Conservation (phyloP, 2,797 vertebrate species). For the Sebastes taczanowskii region DNA sequence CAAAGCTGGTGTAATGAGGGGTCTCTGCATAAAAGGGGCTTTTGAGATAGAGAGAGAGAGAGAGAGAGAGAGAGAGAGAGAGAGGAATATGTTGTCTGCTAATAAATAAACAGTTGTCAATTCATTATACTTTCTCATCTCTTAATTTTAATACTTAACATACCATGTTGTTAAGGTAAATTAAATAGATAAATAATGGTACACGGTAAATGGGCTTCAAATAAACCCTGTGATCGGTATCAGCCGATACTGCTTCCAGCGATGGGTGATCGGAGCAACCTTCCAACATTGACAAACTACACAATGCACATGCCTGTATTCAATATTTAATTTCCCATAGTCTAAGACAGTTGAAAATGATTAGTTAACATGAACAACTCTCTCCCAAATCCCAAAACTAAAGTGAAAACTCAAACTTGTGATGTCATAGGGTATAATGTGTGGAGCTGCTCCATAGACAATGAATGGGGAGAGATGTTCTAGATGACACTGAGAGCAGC, state of each 20-base stretch:
- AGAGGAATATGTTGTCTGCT: background rate
- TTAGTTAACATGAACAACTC: too few species aligned
- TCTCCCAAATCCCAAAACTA: too few species aligned
- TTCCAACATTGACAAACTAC: background rate
- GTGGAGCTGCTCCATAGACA: too few species aligned
- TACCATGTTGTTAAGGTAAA: background rate
- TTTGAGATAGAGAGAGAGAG: background rate
- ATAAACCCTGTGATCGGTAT: background rate
- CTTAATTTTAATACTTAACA: too few species aligned
- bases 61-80: too few species aligned
- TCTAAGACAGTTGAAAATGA: too few species aligned
- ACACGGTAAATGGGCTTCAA: background rate
- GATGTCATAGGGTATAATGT: too few species aligned
- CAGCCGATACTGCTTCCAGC: background rate
- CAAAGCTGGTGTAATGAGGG: background rate
- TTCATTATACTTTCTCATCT: too few species aligned
- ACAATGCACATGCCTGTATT: background rate
- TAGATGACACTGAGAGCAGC: too few species aligned
- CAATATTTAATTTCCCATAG: too few species aligned
- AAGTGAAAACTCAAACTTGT: too few species aligned
- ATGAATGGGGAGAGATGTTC: too few species aligned
- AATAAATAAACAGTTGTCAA: background rate
- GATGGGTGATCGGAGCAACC: background rate
- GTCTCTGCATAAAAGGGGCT: background rate
- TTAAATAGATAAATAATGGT: background rate